These are phyloP conservation scores for Cephalotes varians DNA, from an alignment of 2,888 invertebrate genomes.

Conservation along the genomic window DNA sequence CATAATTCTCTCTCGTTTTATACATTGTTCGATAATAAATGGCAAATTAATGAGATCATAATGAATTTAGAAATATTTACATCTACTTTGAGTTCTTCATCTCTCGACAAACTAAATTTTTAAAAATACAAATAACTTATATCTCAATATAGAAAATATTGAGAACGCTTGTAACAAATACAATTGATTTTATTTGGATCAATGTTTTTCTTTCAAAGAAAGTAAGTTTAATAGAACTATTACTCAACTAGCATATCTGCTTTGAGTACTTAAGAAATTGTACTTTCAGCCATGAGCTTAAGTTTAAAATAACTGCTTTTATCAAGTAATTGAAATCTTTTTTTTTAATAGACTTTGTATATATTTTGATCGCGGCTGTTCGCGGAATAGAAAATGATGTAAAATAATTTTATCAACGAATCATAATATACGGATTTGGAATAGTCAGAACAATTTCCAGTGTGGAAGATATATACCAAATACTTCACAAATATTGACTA, in stretches of 20 bases:
- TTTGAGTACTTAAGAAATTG: conserved; percentile 43
- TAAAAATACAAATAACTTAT: conserved; percentile 65
- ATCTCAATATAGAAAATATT: conserved; percentile 44
- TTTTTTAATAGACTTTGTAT: conserved; percentile 54
- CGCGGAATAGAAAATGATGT: conserved; percentile 34
- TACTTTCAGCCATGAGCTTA: conserved; percentile 52
- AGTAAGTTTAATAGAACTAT: conserved; percentile 70
- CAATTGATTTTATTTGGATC: conserved; percentile 19
- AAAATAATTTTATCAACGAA: conserved; percentile 18
- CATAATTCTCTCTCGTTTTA: conserved; percentile 56
- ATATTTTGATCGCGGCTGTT: conserved; percentile 37
- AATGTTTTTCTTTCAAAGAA: conserved; percentile 43
- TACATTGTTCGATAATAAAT: conserved; percentile 69
- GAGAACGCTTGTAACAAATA: conserved; percentile 25
- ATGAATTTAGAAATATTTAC: conserved; percentile 73
- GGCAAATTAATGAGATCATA: conserved; percentile 76
- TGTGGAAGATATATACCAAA: conserved; percentile 19
- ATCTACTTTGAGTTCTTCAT: conserved; percentile 56
- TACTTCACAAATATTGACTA: conserved; percentile 30
- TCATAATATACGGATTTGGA: conserved; percentile 31
- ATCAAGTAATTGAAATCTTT: conserved; percentile 52
- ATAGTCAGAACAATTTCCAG: conserved; percentile 70
- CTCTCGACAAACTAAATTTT: conserved; percentile 54
- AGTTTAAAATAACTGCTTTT: conserved; percentile 63
- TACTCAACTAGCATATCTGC: conserved; percentile 69